Percentiles rank a stretch among this genome's conserved stretches.
These are phyloP conservation scores for Myripristis murdjan DNA, from an alignment of 2,797 vertebrate genomes.

Conservation along the genomic window DNA sequence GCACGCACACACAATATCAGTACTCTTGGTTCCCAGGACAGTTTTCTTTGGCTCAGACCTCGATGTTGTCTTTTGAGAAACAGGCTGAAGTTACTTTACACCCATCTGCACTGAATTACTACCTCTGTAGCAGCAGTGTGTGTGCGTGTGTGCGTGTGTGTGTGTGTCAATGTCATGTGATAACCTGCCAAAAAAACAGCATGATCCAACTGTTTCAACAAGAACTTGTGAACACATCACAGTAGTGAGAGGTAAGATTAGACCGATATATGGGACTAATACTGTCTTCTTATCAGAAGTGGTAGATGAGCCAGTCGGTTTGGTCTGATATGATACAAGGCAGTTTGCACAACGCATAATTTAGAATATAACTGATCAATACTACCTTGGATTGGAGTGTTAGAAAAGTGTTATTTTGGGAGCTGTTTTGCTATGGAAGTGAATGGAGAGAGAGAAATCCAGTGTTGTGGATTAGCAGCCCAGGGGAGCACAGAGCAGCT, in stretches of 20 bases:
- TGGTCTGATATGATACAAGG: too few relatives aligned
- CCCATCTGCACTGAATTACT: slow-evolving; percentile 11
- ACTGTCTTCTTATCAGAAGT: too few relatives aligned
- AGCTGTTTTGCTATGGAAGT: too few relatives aligned
- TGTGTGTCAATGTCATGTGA: not conserved
- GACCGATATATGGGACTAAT: too few relatives aligned
- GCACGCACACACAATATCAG: not conserved
- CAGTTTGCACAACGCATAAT: too few relatives aligned
- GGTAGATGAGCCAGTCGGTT: too few relatives aligned
- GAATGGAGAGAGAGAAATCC: too few relatives aligned
- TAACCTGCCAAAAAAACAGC: not conserved
- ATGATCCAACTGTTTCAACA: not conserved
- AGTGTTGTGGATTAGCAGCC: too few relatives aligned
- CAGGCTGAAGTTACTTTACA: slow-evolving; percentile 1
- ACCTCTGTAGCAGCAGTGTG: slow-evolving; percentile 2
- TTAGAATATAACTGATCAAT: too few relatives aligned
- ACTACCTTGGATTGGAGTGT: too few relatives aligned
- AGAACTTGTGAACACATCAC: not conserved
- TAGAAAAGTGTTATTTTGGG: too few relatives aligned
- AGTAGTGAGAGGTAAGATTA: not conserved
- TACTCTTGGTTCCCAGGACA: slow-evolving; percentile 9
- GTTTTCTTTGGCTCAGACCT: slow-evolving; percentile 58
- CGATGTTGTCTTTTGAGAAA: slow-evolving; percentile 17
- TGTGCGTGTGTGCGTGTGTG: slow-evolving; percentile 3
- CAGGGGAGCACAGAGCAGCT: too few relatives aligned